phyloP scores from a whole-genome alignment of 1,140 invertebrate species.

The Bombus terrestris region DNA sequence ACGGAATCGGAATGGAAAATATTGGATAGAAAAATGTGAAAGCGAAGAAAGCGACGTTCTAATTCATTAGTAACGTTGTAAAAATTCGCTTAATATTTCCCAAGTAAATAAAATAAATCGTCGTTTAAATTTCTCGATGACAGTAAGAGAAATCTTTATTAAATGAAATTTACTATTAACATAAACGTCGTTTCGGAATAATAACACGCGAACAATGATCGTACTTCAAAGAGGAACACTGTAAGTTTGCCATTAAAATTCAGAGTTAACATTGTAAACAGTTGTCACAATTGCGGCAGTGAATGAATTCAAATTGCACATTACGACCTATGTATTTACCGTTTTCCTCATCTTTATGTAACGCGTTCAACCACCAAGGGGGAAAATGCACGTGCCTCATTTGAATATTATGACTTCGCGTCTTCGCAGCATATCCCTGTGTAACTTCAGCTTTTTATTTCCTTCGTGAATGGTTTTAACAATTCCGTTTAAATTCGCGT shows the following conservation, averaged over 20 bases:
- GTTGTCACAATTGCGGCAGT: not conserved
- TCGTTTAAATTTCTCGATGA: too few relatives aligned
- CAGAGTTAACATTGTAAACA: constrained; percentile 15
- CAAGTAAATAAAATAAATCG: accelerated
- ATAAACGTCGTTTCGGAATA: not conserved
- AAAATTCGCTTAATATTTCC: too few relatives aligned
- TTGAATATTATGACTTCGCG: not conserved
- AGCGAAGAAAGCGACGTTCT: too few relatives aligned
- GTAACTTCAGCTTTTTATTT: not conserved
- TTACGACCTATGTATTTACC: not conserved
- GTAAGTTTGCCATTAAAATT: constrained; percentile 25
- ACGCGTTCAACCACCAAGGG: not conserved
- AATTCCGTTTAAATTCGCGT: not conserved
- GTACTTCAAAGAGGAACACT: not conserved
- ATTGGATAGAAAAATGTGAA: too few relatives aligned
- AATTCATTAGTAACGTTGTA: too few relatives aligned
- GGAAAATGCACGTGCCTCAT: not conserved
- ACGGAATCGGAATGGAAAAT: too few relatives aligned
- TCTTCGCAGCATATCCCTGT: not conserved
- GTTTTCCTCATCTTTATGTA: constrained; percentile 15
- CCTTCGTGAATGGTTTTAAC: not conserved
- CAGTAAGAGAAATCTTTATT: too few relatives aligned
- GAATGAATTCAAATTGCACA: constrained; percentile 20
- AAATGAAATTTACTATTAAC: not conserved
- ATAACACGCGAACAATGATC: not conserved